Percentiles rank a stretch among this genome's conserved stretches.
phyloP scores from a whole-genome alignment of 2,797 vertebrate species.

The Peromyscus nudipes region DNA sequence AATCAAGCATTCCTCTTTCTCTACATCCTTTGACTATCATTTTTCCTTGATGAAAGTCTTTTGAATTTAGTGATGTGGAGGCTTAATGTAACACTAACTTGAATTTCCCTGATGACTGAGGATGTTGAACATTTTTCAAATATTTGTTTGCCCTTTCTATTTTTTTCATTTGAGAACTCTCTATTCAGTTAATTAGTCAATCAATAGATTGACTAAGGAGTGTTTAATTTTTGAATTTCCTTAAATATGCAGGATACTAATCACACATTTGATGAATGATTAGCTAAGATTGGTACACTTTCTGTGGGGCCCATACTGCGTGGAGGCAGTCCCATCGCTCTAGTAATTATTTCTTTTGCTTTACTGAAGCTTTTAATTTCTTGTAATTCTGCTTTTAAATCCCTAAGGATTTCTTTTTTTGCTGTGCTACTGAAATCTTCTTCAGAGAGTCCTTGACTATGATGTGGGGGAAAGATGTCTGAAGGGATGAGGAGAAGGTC shows the following conservation, averaged over 20 bases:
- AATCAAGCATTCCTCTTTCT: neutral
- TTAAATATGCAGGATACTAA: neutral
- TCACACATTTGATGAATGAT: neutral
- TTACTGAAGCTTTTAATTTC: neutral
- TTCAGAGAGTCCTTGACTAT: neutral
- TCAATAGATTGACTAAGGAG: neutral
- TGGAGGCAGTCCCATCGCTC: neutral
- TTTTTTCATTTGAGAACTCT: neutral
- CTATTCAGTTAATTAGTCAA: neutral
- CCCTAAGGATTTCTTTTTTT: neutral
- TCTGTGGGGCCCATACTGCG: neutral
- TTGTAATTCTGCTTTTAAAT: neutral
- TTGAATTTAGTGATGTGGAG: neutral
- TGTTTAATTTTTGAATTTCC: neutral
- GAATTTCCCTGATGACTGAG: neutral
- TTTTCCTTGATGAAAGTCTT: neutral
- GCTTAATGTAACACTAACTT: neutral
- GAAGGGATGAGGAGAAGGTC: neutral
- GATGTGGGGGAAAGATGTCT: neutral
- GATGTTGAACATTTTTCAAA: neutral
- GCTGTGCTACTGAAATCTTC: neutral
- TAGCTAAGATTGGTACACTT: neutral
- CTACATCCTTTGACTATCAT: neutral
- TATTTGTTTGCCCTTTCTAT: neutral
- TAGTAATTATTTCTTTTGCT: neutral